Evolutionary conservation across 1,140 invertebrate genomes (phyloP), one percentile per base, ranked within the genome.

Genomic region (Wasmannia auropunctata): DNA sequence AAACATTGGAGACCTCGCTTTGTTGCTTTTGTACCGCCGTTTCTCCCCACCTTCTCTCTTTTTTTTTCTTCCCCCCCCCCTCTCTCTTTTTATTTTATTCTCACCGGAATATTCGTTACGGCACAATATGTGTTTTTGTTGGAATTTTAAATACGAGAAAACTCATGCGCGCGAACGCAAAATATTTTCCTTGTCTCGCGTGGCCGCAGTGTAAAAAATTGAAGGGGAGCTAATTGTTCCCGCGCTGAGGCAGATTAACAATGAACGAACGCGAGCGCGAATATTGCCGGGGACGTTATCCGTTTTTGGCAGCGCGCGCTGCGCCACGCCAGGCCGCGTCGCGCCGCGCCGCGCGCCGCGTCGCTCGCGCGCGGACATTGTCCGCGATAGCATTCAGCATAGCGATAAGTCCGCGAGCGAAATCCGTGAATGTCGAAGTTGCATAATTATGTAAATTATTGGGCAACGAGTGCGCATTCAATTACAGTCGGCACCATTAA

Each of bases 61-160:
- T 56, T 34, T 70, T n/a, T 43, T 6, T 56, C n/a, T 72, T 1
- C 19, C 51, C 16, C 22, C 10, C 6, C 40, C 14, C 28, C 2
- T 37, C n/a, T 40, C 16, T 40, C 19, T 25, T 6, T 25, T 49
- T 40, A 28, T 43, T 69, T 31, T 56, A 56, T 58, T 46, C 31
- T 28, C 28, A 8, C n/a, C 25, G 14, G 14, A 74, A 58, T 74
- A 83, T 83, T 83, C 51, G 79, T 81, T 72, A 81, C 34, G 65
- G 19, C 14, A 58, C 79, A 74, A 74, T 74, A 74, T 56, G 51
- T 74, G 40, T 69, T 83, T 74, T 83, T 58, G 79, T 60, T 54
- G 79, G 79, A 83, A 83, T 83, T 83, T 83, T 60, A 83, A 83
- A 83, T 83, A 83, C 79, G 51, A 83, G 67, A 31, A 83, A 72